Base-by-base conservation (phyloP, 2,113 vertebrate genomes). In the Muntiacus reevesi region DNA sequence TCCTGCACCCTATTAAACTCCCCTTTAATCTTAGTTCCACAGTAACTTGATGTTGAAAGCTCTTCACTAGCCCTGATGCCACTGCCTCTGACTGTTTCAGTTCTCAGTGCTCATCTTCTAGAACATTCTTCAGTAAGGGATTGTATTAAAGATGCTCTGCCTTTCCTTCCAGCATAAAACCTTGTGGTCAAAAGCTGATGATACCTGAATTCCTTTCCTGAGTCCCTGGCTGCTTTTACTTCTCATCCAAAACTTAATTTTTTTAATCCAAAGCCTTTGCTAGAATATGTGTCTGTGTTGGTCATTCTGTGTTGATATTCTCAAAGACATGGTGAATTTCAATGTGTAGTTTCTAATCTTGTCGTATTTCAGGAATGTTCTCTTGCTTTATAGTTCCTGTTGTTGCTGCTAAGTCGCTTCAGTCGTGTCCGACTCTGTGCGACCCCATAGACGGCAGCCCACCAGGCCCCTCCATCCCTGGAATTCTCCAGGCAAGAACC, bases 71-170 rank as follows among this genome's bases (percentile, higher is more conserved):
- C 23, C 40, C n/a, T 5, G 15, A 11, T 10, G n/a, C 7, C 1
- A 0, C 50, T 25, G 17, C 28, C 13, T 62, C n/a, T 1, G 1
- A 33, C 47, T 30, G 2, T 15, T 57, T 11, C 23, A 45, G 2
- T 33, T 67, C 76, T 52, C 78, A 5, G 15, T 6, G 13, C 43
- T 78, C 25, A 3, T 47, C 25, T 28, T 79, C 81, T 59, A 19
- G 17, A 64, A 52, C 14, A 40, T 30, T 83, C 84, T 47, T 78
- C 25, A 54, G 30, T 16, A 59, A 82, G 14, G 40, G 33, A 30
- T 6, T 6, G 11, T 54, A 60, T 76, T 33, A 54, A 87, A n/a
- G 8, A 79, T 9, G 2, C 45, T 8, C 19, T 10, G 25, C n/a
- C 30, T 25, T 67, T 64, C 57, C 28, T 28, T 45, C 57, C n/a